A percentile compares a stretch with the other conserved stretches of the same genome.
Evolutionary conservation across 2,113 vertebrate species (phyloP).

Genomic region (Leptodactylus fuscus): DNA sequence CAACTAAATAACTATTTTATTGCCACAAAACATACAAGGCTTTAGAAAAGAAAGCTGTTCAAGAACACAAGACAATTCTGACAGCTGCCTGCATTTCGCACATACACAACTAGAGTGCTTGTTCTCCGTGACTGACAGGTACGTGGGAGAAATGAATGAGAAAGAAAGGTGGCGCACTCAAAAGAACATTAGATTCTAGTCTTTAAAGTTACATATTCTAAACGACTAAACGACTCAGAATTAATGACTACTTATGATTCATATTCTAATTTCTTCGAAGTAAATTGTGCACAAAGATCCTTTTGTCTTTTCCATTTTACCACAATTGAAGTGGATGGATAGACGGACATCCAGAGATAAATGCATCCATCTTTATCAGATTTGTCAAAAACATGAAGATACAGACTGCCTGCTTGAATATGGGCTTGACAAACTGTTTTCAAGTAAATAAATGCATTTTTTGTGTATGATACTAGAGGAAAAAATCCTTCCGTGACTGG

Average conservation of each 20-base stretch:
- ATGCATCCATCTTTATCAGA: too few relatives aligned
- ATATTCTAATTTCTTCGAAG: not conserved
- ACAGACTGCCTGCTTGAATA: too few relatives aligned
- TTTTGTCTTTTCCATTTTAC: too few relatives aligned
- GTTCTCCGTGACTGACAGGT: not conserved
- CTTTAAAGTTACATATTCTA: not conserved
- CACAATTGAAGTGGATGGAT: too few relatives aligned
- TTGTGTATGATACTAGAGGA: too few relatives aligned
- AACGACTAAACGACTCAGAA: not conserved
- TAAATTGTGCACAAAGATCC: not conserved
- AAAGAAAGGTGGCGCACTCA: not conserved
- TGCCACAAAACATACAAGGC: not conserved
- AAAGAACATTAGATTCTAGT: not conserved
- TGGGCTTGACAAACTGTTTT: too few relatives aligned
- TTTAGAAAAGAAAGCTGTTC: not conserved
- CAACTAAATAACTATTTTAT: not conserved
- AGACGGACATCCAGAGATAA: too few relatives aligned
- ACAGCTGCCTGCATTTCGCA: not conserved
- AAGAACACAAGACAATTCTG: not conserved
- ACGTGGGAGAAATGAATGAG: not conserved
- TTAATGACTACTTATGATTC: not conserved
- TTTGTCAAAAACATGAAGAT: too few relatives aligned
- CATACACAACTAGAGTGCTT: not conserved
- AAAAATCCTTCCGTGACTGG: too few relatives aligned
- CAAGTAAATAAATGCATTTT: too few relatives aligned